A percentile compares a stretch with the other conserved stretches of the same genome.
Conservation (phyloP, 2,797 vertebrate species). For the Tiaroga cobitis region DNA sequence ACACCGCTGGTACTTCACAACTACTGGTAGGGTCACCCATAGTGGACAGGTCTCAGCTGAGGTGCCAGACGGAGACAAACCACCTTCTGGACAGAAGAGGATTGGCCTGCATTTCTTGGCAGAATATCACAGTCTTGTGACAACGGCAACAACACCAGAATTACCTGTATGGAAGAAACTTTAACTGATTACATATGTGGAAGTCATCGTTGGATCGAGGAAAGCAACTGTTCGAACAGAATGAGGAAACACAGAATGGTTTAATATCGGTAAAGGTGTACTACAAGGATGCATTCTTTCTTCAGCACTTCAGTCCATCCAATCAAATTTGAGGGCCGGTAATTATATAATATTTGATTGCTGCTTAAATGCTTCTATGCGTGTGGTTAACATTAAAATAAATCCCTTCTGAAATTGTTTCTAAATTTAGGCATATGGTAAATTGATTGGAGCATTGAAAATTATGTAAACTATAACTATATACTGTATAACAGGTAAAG, state of each 20-base stretch:
- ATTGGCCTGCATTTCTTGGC: neutral
- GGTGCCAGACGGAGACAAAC: neutral
- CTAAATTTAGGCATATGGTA: neutral
- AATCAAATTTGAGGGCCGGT: neutral
- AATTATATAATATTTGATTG: neutral
- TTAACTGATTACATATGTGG: neutral
- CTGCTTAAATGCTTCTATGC: neutral
- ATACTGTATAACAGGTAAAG: too few relatives aligned
- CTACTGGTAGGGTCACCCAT: neutral
- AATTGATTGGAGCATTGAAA: neutral
- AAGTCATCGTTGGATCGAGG: neutral
- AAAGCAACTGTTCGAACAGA: neutral
- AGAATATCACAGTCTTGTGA: neutral
- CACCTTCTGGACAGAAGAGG: neutral
- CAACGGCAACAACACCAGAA: neutral
- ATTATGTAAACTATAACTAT: neutral
- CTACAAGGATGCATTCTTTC: too few relatives aligned
- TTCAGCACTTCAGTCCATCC: too few relatives aligned
- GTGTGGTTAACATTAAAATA: neutral
- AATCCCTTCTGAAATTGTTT: neutral
- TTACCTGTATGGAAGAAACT: neutral
- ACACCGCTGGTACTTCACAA: too few relatives aligned
- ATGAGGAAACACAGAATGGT: neutral
- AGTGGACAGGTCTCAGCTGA: constrained; percentile 7
- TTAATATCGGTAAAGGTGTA: too few relatives aligned